Conservation (phyloP, 2,113 vertebrate genomes). For the Phaetusa simplex region DNA sequence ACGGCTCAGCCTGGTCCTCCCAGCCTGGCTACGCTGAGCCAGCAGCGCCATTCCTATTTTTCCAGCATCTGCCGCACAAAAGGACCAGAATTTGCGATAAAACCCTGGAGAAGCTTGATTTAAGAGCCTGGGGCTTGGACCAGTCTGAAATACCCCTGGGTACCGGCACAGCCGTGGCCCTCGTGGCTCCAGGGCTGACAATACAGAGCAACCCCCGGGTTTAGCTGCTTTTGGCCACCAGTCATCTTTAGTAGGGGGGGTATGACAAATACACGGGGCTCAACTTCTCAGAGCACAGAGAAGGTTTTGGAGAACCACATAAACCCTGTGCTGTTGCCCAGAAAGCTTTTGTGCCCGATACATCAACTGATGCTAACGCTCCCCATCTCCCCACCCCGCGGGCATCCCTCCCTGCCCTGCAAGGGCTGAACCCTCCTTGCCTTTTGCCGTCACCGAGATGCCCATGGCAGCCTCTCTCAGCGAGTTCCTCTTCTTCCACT, state of each 20-base stretch:
- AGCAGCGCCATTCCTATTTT: background rate
- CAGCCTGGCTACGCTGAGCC: background rate
- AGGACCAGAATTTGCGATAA: background rate
- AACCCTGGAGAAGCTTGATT: background rate
- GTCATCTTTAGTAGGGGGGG: background rate
- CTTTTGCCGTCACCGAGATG: slow-evolving; percentile 90
- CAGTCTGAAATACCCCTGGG: background rate
- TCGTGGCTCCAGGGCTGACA: rapidly evolving
- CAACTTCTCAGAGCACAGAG: background rate
- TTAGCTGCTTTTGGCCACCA: background rate
- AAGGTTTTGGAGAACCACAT: background rate
- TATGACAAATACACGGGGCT: background rate
- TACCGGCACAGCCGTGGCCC: background rate
- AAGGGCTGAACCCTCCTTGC: slow-evolving; percentile 62
- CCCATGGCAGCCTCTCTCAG: slow-evolving; percentile 94
- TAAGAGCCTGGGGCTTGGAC: background rate
- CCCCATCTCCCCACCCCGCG: background rate
- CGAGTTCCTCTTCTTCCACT: slow-evolving; percentile 91
- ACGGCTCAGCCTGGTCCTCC: background rate
- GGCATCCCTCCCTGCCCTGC: background rate
- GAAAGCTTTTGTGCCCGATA: background rate
- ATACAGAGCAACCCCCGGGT: background rate
- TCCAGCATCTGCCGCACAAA: background rate
- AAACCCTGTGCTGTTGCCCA: background rate
- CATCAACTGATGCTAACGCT: no score